Evolutionary conservation across 2,888 invertebrate genomes (phyloP).

Genomic region (Hoplodrina ambigua): DNA sequence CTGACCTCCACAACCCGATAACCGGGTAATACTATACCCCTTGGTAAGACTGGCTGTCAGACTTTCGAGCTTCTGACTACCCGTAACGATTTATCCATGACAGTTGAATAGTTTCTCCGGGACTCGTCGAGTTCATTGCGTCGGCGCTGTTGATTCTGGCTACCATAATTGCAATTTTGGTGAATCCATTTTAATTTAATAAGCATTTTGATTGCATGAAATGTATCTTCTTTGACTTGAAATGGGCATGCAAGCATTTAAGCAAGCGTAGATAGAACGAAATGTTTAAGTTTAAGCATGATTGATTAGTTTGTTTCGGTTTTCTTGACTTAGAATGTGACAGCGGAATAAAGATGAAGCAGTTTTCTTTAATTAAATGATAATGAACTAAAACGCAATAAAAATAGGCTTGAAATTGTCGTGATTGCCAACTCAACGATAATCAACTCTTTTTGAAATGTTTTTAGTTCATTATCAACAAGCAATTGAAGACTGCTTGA

Average conservation of each 20-base stretch:
- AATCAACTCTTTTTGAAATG: neutral
- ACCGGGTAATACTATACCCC: no score
- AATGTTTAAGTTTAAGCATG: constrained; percentile 27
- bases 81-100: no score
- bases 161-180: neutral
- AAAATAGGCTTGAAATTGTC: neutral
- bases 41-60: no score
- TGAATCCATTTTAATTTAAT: constrained; percentile 9
- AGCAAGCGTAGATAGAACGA: neutral
- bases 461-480: neutral
- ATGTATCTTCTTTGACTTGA: neutral
- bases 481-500: neutral
- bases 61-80: no score
- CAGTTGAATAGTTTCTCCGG: no score
- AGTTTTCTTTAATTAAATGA: neutral
- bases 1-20: no score
- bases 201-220: constrained; percentile 55
- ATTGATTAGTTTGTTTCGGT: constrained; percentile 1
- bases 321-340: neutral
- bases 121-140: no score
- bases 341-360: no score
- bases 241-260: constrained; percentile 15
- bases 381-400: neutral
- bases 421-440: neutral
- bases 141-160: constrained; percentile 16